Evolutionary conservation across 2,888 invertebrate genomes (phyloP).

Genomic region (Lasioglossum leucozonium): DNA sequence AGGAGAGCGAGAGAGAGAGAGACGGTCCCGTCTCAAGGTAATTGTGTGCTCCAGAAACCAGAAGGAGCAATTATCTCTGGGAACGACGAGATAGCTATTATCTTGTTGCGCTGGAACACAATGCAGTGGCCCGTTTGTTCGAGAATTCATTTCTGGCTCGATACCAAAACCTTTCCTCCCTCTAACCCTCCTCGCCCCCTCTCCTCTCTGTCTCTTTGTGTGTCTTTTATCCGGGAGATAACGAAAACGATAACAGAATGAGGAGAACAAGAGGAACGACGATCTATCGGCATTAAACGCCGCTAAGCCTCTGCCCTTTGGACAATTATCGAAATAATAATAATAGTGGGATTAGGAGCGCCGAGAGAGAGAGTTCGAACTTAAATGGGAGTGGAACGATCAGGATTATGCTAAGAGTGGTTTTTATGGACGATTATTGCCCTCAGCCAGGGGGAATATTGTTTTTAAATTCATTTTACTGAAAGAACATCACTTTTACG

Average conservation of each 20-base stretch:
- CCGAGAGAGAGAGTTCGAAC: neutral
- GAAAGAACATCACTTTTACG: neutral
- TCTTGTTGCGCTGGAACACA: constrained; percentile 53
- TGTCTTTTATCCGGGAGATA: constrained; percentile 22
- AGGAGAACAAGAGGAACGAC: constrained; percentile 3
- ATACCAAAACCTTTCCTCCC: constrained; percentile 27
- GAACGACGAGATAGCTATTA: constrained; percentile 54
- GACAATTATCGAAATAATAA: neutral
- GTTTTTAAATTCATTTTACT: neutral
- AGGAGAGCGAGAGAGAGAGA: neutral
- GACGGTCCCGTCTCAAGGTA: constrained; percentile 7
- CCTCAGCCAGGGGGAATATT: neutral
- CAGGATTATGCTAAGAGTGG: neutral
- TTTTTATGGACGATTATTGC: neutral
- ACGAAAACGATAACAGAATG: constrained; percentile 27
- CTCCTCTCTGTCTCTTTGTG: neutral
- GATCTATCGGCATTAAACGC: neutral
- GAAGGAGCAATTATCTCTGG: constrained; percentile 43
- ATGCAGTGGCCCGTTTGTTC: constrained; percentile 42
- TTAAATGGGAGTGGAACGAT: neutral
- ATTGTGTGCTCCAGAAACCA: constrained; percentile 55
- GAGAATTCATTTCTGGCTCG: constrained; percentile 48
- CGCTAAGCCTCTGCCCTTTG: neutral
- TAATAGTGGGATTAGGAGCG: neutral
- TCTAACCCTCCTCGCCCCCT: neutral